A percentile compares a stretch with the other conserved stretches of the same genome.
Conservation (phyloP, 2,888 invertebrate species). For the Pelosia muscerda region DNA sequence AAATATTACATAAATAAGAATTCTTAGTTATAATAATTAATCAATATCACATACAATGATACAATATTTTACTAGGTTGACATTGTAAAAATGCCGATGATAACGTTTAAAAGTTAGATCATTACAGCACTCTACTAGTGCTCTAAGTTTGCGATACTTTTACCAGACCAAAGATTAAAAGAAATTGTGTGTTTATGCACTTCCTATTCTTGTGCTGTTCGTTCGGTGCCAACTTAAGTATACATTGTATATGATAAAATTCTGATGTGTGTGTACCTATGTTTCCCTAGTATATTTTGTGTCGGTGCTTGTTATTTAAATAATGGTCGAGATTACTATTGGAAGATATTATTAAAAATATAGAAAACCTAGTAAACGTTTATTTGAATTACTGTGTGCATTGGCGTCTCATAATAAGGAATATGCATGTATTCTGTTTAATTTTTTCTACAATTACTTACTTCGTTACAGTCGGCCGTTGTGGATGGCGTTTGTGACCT, state of each 20-base stretch:
- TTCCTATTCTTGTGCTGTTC: slow-evolving; percentile 65
- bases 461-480: too few species aligned
- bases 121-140: slow-evolving; percentile 49
- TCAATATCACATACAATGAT: slow-evolving; percentile 50
- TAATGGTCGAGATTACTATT: slow-evolving; percentile 61
- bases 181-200: slow-evolving; percentile 67
- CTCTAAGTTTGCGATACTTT: slow-evolving; percentile 69
- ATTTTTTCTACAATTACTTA: too few species aligned
- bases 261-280: slow-evolving; percentile 57
- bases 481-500: too few species aligned
- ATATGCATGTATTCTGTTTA: too few species aligned
- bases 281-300: slow-evolving; percentile 54
- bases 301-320: slow-evolving; percentile 60
- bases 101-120: slow-evolving; percentile 43
- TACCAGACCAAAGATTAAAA: slow-evolving; percentile 79
- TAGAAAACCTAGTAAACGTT: slow-evolving; percentile 31
- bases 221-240: slow-evolving; percentile 72
- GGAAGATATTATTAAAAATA: slow-evolving; percentile 53
- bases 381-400: slow-evolving; percentile 14
- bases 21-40: slow-evolving; percentile 45
- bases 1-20: slow-evolving; percentile 64
- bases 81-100: slow-evolving; percentile 48
- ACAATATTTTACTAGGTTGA: slow-evolving; percentile 52
- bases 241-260: slow-evolving; percentile 57
- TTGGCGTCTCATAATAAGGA: too few species aligned